A percentile compares a stretch with the other conserved stretches of the same genome.
Evolutionary conservation across 2,888 invertebrate species (phyloP).

Genomic region (Oscheius sp.): DNA sequence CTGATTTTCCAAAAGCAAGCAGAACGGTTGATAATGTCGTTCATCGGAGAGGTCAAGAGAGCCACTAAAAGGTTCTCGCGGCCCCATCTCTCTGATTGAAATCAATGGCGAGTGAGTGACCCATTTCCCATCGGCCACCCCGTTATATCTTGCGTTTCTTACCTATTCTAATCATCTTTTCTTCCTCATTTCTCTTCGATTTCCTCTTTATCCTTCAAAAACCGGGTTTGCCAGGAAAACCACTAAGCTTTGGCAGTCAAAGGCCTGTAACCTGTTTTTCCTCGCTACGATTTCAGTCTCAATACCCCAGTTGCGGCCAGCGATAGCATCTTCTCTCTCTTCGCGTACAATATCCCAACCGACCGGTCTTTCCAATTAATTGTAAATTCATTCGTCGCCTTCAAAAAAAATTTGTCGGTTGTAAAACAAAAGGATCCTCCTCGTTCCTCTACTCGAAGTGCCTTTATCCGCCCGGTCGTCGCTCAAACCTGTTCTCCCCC

Average conservation of each 20-base stretch:
- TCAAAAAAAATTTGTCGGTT: not conserved
- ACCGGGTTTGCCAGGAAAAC: constrained; percentile 4
- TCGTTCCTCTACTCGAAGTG: constrained; percentile 27
- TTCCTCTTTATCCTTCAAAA: not conserved
- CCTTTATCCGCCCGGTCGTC: constrained; percentile 30
- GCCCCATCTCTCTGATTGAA: constrained; percentile 29
- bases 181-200: not conserved
- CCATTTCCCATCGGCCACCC: constrained; percentile 20
- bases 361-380: too few species aligned
- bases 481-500: constrained; percentile 18
- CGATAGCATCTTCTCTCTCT: not conserved
- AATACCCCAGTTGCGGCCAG: not conserved
- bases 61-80: constrained; percentile 32
- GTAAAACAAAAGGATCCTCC: constrained; percentile 16
- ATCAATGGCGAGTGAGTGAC: constrained; percentile 33
- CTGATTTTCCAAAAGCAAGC: too few species aligned
- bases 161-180: constrained; percentile 3
- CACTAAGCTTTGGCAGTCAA: too few species aligned
- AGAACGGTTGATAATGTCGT: too few species aligned
- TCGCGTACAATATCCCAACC: not conserved
- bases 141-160: constrained; percentile 14
- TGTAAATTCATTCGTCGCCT: not conserved
- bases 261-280: not conserved
- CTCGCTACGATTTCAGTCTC: not conserved
- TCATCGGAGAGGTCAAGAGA: constrained; percentile 25